phyloP scores from a whole-genome alignment of 2,797 vertebrate species.

The Numenius phaeopus region DNA sequence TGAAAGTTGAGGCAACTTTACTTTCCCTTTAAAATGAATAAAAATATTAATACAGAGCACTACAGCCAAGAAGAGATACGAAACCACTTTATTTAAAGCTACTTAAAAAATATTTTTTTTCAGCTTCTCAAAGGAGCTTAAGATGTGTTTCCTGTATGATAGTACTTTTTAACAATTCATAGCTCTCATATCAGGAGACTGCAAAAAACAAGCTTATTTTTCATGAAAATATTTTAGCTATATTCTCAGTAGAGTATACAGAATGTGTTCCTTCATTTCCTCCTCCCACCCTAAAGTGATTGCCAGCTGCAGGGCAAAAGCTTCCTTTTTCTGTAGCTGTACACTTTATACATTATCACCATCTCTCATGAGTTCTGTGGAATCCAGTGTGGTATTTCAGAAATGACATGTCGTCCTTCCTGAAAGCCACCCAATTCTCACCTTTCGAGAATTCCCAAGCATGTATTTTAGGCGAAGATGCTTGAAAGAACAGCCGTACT shows the following conservation, averaged over 20 bases:
- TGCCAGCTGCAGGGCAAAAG: background rate
- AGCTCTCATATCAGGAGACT: background rate
- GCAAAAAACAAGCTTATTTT: background rate
- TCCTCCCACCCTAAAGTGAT: background rate
- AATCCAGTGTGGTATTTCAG: background rate
- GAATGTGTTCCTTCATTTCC: background rate
- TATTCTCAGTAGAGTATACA: background rate
- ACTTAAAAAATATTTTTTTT: background rate
- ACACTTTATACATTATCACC: background rate
- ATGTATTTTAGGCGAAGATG: background rate
- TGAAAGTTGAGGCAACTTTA: background rate
- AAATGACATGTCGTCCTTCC: background rate
- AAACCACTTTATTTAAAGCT: slow-evolving; percentile 24
- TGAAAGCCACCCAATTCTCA: background rate
- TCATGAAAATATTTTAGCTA: background rate
- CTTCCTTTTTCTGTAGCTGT: background rate
- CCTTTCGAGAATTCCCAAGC: background rate
- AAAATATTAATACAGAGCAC: background rate
- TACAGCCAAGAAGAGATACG: background rate
- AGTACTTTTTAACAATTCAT: slow-evolving; percentile 8
- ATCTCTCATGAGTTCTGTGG: background rate
- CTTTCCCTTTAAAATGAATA: background rate
- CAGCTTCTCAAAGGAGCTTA: background rate
- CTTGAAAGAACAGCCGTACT: background rate
- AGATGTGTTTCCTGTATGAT: slow-evolving; percentile 50